A percentile compares a stretch with the other conserved stretches of the same genome.
Evolutionary conservation across 1,140 invertebrate genomes (phyloP).

Genomic region (Akabosia matsudoensis): DNA sequence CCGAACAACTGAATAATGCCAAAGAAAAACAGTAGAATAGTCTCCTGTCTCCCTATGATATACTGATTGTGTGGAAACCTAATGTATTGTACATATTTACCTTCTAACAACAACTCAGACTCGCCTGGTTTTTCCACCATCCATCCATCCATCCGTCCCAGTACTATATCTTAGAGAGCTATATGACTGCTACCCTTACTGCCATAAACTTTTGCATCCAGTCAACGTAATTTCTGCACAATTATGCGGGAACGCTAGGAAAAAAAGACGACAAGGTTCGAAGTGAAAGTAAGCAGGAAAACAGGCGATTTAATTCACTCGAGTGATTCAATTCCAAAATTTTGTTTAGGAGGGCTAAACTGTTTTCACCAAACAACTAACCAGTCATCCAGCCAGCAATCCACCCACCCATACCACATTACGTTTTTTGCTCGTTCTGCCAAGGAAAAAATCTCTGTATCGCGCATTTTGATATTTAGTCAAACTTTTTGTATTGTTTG

Average conservation of each 20-base stretch:
- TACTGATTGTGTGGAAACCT: too few species aligned
- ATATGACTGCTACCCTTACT: not conserved
- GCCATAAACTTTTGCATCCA: not conserved
- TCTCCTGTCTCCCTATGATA: too few species aligned
- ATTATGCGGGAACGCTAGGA: not conserved
- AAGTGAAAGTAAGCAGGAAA: conserved; percentile 17
- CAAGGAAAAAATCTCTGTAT: not conserved
- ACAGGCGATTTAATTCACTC: conserved; percentile 18
- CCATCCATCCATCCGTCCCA: not conserved
- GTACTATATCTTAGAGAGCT: not conserved
- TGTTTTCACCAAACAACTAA: too few species aligned
- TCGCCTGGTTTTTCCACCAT: too few species aligned
- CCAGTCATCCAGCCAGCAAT: too few species aligned
- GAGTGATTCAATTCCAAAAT: conserved; percentile 16
- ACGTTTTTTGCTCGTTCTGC: not conserved
- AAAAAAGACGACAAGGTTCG: not conserved
- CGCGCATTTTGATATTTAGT: not conserved
- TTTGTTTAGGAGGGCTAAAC: conserved; percentile 6
- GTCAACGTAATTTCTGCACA: not conserved
- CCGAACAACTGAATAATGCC: too few species aligned
- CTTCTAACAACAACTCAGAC: too few species aligned
- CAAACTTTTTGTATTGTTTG: too few species aligned
- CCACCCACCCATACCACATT: not conserved
- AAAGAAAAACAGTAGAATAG: too few species aligned
- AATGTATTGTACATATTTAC: not conserved